Evolutionary conservation across 2,797 vertebrate species (phyloP).

Genomic region (Melopsittacus undulatus): DNA sequence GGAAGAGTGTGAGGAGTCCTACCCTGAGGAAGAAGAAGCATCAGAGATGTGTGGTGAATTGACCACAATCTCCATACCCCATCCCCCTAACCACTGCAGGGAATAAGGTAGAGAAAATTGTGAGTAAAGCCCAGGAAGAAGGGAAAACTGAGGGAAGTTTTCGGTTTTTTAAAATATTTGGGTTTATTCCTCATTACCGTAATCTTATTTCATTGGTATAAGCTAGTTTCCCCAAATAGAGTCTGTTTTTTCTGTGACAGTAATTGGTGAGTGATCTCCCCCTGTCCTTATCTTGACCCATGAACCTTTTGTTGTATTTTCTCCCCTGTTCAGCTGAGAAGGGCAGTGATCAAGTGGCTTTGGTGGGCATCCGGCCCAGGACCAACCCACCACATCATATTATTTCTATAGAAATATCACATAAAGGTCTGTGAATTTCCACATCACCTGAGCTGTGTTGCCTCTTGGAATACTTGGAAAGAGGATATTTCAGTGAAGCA

Average conservation of each 20-base stretch:
- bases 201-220: background rate
- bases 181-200: background rate
- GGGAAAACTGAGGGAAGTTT: background rate
- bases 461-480: background rate
- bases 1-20: background rate
- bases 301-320: background rate
- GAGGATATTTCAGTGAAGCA: background rate
- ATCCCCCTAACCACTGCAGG: background rate
- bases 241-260: accelerated
- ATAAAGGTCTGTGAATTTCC: background rate
- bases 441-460: background rate
- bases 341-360: background rate
- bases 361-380: background rate
- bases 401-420: background rate
- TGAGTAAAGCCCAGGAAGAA: background rate
- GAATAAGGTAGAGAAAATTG: background rate
- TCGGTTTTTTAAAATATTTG: accelerated
- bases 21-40: background rate
- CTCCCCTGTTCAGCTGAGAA: background rate
- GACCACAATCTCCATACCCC: background rate
- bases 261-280: background rate
- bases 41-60: background rate
- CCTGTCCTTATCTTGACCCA: background rate
- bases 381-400: too few relatives aligned
- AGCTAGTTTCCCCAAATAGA: background rate